A percentile compares a stretch with the other conserved stretches of the same genome.
phyloP scores from a whole-genome alignment of 2,797 vertebrate genomes.

The Bryconaethiops microstoma region DNA sequence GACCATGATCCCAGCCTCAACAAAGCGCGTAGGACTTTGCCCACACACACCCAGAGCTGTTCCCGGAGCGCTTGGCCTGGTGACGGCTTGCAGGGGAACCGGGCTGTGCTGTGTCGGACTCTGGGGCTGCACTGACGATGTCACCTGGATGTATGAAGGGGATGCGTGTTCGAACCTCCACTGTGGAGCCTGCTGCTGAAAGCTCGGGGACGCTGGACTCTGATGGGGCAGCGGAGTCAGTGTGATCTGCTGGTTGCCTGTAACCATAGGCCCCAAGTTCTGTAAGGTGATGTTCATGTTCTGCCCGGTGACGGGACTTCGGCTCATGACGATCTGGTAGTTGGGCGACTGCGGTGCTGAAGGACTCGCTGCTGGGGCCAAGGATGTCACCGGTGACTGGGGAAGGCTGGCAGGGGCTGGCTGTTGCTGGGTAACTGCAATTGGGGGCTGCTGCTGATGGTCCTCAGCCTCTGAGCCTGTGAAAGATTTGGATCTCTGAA shows the following conservation, averaged over 20 bases:
- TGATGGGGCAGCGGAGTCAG: constrained; percentile 89
- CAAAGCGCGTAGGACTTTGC: constrained; percentile 91
- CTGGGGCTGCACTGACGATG: constrained; percentile 91
- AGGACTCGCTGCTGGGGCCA: constrained; percentile 89
- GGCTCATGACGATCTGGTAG: constrained; percentile 95
- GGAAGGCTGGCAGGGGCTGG: constrained; percentile 82
- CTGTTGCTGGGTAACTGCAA: constrained; percentile 75
- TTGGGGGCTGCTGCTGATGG: constrained; percentile 68
- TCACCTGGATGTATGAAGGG: constrained; percentile 93
- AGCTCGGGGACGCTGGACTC: constrained; percentile 89
- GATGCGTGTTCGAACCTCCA: constrained; percentile 92
- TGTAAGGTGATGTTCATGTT: constrained; percentile 96
- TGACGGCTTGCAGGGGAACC: constrained; percentile 83
- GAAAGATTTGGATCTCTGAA: constrained; percentile 92
- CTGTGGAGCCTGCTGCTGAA: constrained; percentile 90
- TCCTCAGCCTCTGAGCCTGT: constrained; percentile 87
- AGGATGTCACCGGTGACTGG: constrained; percentile 90
- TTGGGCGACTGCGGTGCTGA: constrained; percentile 95
- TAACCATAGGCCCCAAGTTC: constrained; percentile 88
- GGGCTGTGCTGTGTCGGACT: constrained; percentile 94
- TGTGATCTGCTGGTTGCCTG: constrained; percentile 92
- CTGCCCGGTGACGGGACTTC: constrained; percentile 88
- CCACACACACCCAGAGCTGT: constrained; percentile 86
- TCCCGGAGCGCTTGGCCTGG: constrained; percentile 81
- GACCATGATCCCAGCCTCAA: constrained; percentile 91